Percentiles rank a stretch among this genome's conserved stretches.
Conservation (phyloP, 2,888 invertebrate species). For the Mechanitis mazaeus region DNA sequence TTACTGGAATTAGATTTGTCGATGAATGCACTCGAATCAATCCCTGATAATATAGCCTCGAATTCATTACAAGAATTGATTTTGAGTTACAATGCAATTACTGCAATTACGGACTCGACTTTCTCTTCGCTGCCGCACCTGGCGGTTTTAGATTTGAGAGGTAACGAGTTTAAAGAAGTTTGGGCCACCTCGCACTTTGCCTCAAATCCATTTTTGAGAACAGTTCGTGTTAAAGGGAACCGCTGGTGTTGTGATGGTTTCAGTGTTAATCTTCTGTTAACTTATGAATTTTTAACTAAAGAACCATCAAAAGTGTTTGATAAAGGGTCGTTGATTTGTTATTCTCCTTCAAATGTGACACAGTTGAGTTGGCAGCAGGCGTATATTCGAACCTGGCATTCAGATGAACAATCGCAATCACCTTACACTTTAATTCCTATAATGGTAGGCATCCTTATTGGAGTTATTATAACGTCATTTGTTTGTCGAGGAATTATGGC, state of each 20-base stretch:
- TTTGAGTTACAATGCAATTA: conserved; percentile 77
- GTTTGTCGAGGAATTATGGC: conserved; percentile 73
- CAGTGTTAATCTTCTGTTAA: conserved; percentile 72
- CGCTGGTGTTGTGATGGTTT: conserved; percentile 86
- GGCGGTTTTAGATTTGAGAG: conserved; percentile 80
- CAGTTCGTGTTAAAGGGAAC: conserved; percentile 81
- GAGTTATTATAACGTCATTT: conserved; percentile 74
- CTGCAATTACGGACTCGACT: conserved; percentile 75
- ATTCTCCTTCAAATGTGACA: conserved; percentile 79
- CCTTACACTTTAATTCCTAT: conserved; percentile 77
- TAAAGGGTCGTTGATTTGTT: conserved; percentile 76
- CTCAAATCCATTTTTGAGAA: conserved; percentile 76
- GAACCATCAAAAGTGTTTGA: conserved; percentile 70
- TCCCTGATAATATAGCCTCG: conserved; percentile 78
- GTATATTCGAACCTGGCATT: conserved; percentile 80
- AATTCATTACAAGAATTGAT: conserved; percentile 78
- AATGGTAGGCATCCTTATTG: conserved; percentile 70
- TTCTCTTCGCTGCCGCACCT: conserved; percentile 80
- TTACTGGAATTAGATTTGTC: conserved; percentile 79
- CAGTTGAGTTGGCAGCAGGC: conserved; percentile 83
- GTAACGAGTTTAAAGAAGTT: conserved; percentile 81
- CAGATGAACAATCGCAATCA: conserved; percentile 45
- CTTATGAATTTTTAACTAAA: conserved; percentile 78
- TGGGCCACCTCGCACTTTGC: conserved; percentile 78
- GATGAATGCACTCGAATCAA: conserved; percentile 78